A percentile compares a stretch with the other conserved stretches of the same genome.
phyloP scores from a whole-genome alignment of 2,797 vertebrate genomes.

The Danio choprae region DNA sequence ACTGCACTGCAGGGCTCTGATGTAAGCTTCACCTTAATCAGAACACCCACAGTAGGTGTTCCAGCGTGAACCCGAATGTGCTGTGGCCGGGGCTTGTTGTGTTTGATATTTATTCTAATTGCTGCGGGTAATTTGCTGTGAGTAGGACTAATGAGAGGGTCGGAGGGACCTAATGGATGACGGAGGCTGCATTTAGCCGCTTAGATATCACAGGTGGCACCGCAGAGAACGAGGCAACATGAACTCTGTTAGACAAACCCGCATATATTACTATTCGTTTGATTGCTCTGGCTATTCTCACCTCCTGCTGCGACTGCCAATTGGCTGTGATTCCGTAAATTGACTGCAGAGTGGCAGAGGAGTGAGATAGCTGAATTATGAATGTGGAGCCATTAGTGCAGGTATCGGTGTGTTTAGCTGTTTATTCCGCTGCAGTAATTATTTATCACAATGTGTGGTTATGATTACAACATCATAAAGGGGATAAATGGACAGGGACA shows the following conservation, averaged over 20 bases:
- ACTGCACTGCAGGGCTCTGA: conserved; percentile 20
- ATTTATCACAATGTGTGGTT: conserved; percentile 61
- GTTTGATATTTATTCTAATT: conserved; percentile 75
- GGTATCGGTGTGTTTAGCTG: conserved; percentile 58
- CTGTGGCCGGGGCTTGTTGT: conserved; percentile 51
- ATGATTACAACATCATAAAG: conserved; percentile 58
- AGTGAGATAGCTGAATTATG: conserved; percentile 72
- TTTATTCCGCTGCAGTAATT: conserved; percentile 61
- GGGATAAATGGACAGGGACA: conserved; percentile 60
- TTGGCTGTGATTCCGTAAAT: conserved; percentile 65
- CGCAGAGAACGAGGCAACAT: conserved; percentile 54
- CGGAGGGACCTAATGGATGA: conserved; percentile 84
- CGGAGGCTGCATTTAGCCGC: conserved; percentile 70
- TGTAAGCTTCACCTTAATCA: conserved; percentile 48
- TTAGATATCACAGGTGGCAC: conserved; percentile 57
- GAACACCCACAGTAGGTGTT: conserved; percentile 51
- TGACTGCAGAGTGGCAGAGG: conserved; percentile 49
- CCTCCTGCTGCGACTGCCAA: conserved; percentile 63
- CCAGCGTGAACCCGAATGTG: conserved; percentile 16
- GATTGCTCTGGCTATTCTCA: conserved; percentile 75
- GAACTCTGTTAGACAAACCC: conserved; percentile 78
- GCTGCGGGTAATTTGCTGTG: conserved; percentile 82
- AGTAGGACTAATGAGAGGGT: conserved; percentile 82
- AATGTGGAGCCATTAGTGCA: conserved; percentile 75
- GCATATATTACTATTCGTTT: conserved; percentile 80